These are phyloP conservation scores for Flexamia atlantica DNA, from an alignment of 2,888 invertebrate species.

Conservation along the genomic window DNA sequence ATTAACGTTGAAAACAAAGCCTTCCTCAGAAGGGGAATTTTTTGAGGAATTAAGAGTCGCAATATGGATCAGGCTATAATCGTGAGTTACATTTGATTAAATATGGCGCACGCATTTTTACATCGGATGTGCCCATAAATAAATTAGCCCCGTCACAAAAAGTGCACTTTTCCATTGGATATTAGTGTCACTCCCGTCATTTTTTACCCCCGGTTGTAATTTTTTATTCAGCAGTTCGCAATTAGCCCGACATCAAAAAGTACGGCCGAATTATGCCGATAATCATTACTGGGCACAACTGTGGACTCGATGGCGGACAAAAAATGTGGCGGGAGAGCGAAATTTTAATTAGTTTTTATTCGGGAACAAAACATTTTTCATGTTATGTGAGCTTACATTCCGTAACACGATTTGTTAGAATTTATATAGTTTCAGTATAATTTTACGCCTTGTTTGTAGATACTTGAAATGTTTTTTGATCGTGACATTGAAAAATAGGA, in stretches of 20 bases:
- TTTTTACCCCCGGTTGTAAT: slow-evolving; percentile 44
- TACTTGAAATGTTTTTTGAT: too few species aligned
- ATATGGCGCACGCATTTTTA: slow-evolving; percentile 42
- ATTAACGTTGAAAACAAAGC: too few species aligned
- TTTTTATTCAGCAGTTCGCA: slow-evolving; percentile 45
- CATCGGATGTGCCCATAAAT: slow-evolving; percentile 49
- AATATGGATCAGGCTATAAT: slow-evolving; percentile 8
- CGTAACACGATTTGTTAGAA: neutral
- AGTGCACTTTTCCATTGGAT: slow-evolving; percentile 53
- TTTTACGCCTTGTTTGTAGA: too few species aligned
- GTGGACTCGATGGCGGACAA: neutral
- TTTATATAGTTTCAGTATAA: neutral
- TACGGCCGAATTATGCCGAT: slow-evolving; percentile 30
- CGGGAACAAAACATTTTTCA: neutral
- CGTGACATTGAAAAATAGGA: too few species aligned
- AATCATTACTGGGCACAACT: neutral
- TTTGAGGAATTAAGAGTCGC: neutral
- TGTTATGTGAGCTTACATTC: neutral
- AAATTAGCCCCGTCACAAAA: slow-evolving; percentile 50
- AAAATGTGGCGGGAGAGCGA: neutral
- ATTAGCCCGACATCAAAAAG: slow-evolving; percentile 42
- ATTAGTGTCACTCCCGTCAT: slow-evolving; percentile 49
- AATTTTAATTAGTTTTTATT: slow-evolving; percentile 21
- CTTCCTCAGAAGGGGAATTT: too few species aligned
- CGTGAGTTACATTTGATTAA: slow-evolving; percentile 39